Evolutionary conservation across 1,140 invertebrate genomes (phyloP), one percentile per base, ranked within the genome.

Genomic region (Panagrolaimus sp.): DNA sequence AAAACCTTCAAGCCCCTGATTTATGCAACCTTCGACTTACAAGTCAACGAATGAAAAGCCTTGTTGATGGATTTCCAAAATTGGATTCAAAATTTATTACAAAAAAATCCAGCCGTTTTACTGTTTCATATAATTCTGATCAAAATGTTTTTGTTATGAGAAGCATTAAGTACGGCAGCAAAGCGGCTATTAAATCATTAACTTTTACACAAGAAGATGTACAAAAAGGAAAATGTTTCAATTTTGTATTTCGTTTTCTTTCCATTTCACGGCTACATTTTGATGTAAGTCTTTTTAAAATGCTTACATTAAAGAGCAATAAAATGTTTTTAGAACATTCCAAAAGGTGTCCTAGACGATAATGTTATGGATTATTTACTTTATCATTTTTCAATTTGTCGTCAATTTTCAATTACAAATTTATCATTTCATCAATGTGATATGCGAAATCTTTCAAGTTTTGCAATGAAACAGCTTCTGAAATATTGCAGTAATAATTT

Each of bases 191-290:
- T 20, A 64, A 64, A 31, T n/a, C 20, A 0, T 31, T 64, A 11
- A 64, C 63, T 43, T 47, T 64, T 25, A 64, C 63, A 9, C 25
- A 27, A n/a, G 13, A 64, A 31, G 63, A 64, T 31, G 31, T 64
- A 9, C 42, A 38, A 25, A 31, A 64, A 16, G 23, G 42, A 43
- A 20, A 14, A 16, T 16, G 31, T 20, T 64, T 64, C 9, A 13
- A 20, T 23, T 64, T 64, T 47, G 45, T 44, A 13, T 64, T 64
- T 64, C 63, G 63, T 23, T 31, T 23, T 20, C 31, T 64, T 20
- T 20, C 20, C 13, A 43, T 64, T 43, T 31, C 9, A n/a, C 63
- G 63, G 16, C 13, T 64, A 16, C 13, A 23, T n/a, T 64, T 64
- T 31, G 45, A 64, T 13, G 63, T 64, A 44, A 65, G 31, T n/a